Conservation (phyloP, 2,888 invertebrate genomes). For the Ectropis crepuscularia region DNA sequence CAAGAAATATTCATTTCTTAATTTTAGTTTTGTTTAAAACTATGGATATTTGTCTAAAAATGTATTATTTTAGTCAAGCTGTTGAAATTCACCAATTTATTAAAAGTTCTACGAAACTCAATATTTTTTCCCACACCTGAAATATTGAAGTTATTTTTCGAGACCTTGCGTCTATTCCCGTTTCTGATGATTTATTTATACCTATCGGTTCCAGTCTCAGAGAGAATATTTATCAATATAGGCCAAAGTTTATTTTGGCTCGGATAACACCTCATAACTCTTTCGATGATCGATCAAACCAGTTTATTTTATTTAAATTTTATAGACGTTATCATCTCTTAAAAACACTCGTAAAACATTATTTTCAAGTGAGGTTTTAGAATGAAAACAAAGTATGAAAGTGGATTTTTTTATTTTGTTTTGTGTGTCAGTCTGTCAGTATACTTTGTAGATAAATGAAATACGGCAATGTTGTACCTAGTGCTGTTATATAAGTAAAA, state of each 20-base stretch:
- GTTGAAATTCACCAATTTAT: not conserved
- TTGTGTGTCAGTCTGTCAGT: slow-evolving; percentile 11
- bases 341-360: slow-evolving; percentile 17
- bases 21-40: not conserved
- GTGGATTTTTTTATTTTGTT: slow-evolving; percentile 11
- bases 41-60: not conserved
- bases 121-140: slow-evolving; percentile 19
- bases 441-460: slow-evolving; percentile 6
- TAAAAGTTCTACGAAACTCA: slow-evolving; percentile 2
- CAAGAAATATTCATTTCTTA: not conserved
- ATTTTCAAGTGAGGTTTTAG: slow-evolving; percentile 21
- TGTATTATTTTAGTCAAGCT: too few species aligned
- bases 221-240: slow-evolving; percentile 24
- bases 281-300: slow-evolving; percentile 24
- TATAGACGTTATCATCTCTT: slow-evolving; percentile 13
- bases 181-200: slow-evolving; percentile 22
- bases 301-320: slow-evolving; percentile 17
- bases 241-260: slow-evolving; percentile 29
- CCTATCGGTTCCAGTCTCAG: slow-evolving; percentile 20
- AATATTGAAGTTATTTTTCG: slow-evolving; percentile 11
- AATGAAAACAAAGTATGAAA: slow-evolving; percentile 16
- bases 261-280: slow-evolving; percentile 22
- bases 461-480: slow-evolving; percentile 17
- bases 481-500: slow-evolving; percentile 5
- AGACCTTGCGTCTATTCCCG: slow-evolving; percentile 24